Percentiles rank a stretch among this genome's conserved stretches.
phyloP scores from a whole-genome alignment of 2,113 vertebrate genomes.

The Vidua chalybeata region DNA sequence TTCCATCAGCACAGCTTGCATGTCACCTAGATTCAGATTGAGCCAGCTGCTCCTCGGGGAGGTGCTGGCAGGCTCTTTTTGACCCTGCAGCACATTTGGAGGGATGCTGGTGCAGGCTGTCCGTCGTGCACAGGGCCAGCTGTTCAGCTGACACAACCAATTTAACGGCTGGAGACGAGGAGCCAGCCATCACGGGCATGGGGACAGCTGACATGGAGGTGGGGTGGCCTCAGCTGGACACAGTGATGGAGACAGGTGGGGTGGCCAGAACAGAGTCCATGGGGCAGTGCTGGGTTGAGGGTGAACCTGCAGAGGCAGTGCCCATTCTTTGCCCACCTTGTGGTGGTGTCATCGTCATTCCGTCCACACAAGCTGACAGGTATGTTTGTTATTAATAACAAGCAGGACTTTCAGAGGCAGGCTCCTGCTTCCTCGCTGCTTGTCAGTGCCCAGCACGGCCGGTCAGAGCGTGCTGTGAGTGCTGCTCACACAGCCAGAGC shows the following conservation, averaged over 20 bases:
- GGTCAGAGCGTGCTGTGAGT: background rate
- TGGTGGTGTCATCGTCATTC: background rate
- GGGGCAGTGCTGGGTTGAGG: background rate
- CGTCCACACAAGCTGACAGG: background rate
- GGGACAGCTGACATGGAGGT: background rate
- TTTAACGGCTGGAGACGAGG: background rate
- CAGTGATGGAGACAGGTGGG: background rate
- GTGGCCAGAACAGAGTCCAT: rapidly evolving
- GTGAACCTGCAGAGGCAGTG: rapidly evolving
- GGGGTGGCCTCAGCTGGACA: background rate
- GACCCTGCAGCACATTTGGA: background rate
- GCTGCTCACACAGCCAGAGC: constrained; percentile 10
- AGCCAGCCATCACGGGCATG: background rate
- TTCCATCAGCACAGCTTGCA: background rate
- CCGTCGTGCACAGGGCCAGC: rapidly evolving
- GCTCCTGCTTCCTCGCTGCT: background rate
- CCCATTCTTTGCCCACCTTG: background rate
- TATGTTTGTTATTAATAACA: background rate
- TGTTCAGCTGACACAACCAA: background rate
- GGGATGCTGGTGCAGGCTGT: background rate
- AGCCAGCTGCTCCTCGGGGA: background rate
- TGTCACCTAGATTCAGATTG: background rate
- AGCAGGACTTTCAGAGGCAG: background rate
- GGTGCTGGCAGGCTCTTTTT: background rate
- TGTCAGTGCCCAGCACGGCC: background rate